Evolutionary conservation across 2,888 invertebrate species (phyloP), one percentile per base, ranked within the genome.

Genomic region (Hemithea aestivaria): DNA sequence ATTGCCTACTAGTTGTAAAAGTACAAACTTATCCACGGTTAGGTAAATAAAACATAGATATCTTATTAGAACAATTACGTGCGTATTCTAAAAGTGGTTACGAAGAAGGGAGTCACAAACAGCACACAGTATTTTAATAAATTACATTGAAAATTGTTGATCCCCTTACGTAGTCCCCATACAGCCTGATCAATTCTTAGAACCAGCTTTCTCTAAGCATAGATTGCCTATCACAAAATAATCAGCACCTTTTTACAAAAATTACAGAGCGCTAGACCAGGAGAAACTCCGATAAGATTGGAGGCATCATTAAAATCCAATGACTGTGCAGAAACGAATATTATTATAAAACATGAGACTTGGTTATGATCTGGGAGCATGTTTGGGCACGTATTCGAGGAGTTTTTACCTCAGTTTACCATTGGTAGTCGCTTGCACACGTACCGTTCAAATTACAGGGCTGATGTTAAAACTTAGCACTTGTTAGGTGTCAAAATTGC

Each of bases 401-500:
- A 31, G 33, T 42, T 45, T 48, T 35, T 35, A 30, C 24, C 20
- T 26, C 22, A 43, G 23, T 39, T 43, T 35, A 36, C 41, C 33
- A 7, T 35, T 20, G 6, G 23, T 22, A 32, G 6, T 25, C 63
- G 61, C 66, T 66, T 70, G 67, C 70, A 73, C 77, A 77, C 78
- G 76, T 78, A 64, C 59, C 43, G 37, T 27, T 44, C 40, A 82
- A 84, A 85, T 85, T 83, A 84, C 73, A 79, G 78, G 74, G 80
- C 59, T 63, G 59, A 69, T 60, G 54, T 56, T 65, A 71, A 69
- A 78, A 79, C 79, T 83, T 85, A 83, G 80, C 85, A 81, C 84
- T 80, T 62, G 70, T 77, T 73, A 85, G 85, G 85, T 87, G 85
- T 87, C 72, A 85, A 87, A 83, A 87, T 87, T 87, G 84, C 85